Evolutionary conservation across 2,797 vertebrate species (phyloP), one percentile per base, ranked within the genome.

Genomic region (Takifugu rubripes): DNA sequence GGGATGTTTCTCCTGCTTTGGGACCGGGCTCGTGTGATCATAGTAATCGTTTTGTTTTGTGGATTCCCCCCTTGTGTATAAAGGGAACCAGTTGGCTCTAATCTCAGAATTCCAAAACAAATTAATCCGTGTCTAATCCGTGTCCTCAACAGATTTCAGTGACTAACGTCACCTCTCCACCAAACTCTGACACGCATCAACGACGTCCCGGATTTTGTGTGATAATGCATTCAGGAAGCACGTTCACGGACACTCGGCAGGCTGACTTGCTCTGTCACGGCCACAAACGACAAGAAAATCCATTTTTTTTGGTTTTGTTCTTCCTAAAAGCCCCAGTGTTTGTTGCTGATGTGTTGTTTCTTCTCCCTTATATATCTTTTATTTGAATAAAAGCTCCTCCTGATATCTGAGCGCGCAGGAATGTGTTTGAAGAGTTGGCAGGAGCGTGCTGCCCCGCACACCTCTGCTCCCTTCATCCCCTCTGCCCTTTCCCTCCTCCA

Each of bases 351-450:
- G 48, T 52, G 12, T 6, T 59, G 46, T 77, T 68, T 46, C 17
- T 5, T 21, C 17, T 46, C 17, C 16, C 17, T 46, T 46, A 9
- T 17, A n/a, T 17, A 3, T 15, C 15, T 40, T 40, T 40, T 12
- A 33, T 33, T 33, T 14, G 36, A 40, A 14, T 14, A 14, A 46
- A 51, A 31, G 54, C 43, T 56, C 45, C 77, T 57, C 17, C 36
- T 33, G 42, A 74, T 45, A 72, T 72, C 66, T 70, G 54, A 55
- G n/a, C 72, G 54, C 11, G 14, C 24, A 56, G 77, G 83, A 85
- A 85, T 86, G 81, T 76, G 78, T 85, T 86, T 85, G 82, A 87
- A 84, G 82, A 51, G 25, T 52, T 66, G 72, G 57, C 68, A 77
- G 85, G 81, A 84, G 85, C 68, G 53, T 0, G n/a, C 57, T 61